Conservation (phyloP, 2,888 invertebrate genomes). For the Lepidocyrtinus sp. region DNA sequence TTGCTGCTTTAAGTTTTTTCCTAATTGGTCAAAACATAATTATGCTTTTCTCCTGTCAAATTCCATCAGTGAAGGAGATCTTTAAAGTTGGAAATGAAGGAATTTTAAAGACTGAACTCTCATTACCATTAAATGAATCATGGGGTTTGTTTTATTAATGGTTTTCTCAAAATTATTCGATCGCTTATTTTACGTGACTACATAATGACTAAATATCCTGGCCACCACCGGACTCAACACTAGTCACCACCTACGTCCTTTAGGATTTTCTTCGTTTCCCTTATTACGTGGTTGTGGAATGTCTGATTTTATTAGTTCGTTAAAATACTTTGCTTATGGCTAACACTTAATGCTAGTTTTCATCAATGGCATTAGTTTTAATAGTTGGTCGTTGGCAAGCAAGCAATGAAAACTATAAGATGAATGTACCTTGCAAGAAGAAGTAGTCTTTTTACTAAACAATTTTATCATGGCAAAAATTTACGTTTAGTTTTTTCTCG, state of each 20-base stretch:
- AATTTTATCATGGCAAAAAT: not conserved
- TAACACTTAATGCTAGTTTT: not conserved
- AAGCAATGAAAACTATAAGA: not conserved
- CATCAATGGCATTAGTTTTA: not conserved
- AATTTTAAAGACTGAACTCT: not conserved
- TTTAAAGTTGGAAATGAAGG: not conserved
- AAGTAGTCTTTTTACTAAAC: not conserved
- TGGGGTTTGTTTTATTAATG: conserved; percentile 27
- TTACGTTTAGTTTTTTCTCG: not conserved
- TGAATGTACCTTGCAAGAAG: not conserved
- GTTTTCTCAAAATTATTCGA: conserved; percentile 18
- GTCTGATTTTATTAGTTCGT: conserved; percentile 12
- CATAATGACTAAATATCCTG: conserved; percentile 39
- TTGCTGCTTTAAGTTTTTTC: too few relatives aligned
- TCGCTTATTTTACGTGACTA: conserved; percentile 5
- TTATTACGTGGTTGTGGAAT: conserved; percentile 6
- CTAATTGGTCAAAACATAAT: too few relatives aligned
- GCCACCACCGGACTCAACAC: not conserved
- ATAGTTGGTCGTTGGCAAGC: not conserved
- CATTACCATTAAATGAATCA: not conserved
- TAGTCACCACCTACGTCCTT: conserved; percentile 4
- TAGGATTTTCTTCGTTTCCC: conserved; percentile 1
- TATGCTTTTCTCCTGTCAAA: too few relatives aligned
- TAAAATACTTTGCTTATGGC: not conserved
- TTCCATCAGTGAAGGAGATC: conserved; percentile 1